phyloP scores from a whole-genome alignment of 2,113 vertebrate genomes.

The Porphyrio hochstetteri region DNA sequence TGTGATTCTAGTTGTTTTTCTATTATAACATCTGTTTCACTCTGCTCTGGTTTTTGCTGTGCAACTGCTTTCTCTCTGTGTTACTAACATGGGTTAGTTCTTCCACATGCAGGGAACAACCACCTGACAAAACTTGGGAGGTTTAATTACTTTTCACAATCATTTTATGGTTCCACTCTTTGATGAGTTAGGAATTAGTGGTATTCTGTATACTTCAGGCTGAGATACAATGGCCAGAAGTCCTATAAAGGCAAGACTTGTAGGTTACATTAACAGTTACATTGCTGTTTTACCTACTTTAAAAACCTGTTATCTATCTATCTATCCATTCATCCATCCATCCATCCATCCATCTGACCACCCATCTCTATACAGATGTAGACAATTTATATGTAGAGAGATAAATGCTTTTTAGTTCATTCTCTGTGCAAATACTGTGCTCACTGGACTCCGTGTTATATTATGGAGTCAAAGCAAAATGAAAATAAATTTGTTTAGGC shows the following conservation, averaged over 20 bases:
- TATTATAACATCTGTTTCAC: neutral
- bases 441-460: neutral
- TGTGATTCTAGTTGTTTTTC: neutral
- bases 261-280: neutral
- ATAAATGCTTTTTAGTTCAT: neutral
- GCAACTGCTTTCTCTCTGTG: constrained; percentile 40
- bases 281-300: neutral
- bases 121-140: neutral
- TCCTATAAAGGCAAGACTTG: neutral
- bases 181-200: neutral
- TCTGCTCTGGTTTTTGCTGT: neutral
- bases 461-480: neutral
- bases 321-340: neutral
- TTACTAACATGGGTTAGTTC: neutral
- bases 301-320: neutral
- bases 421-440: neutral
- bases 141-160: neutral
- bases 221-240: neutral
- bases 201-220: neutral
- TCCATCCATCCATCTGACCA: neutral
- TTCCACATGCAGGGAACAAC: neutral
- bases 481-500: neutral
- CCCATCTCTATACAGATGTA: neutral
- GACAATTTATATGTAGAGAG: neutral
- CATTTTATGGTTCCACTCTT: neutral